These are phyloP conservation scores for Crotalus tigris DNA, from an alignment of 2,113 vertebrate genomes.

Conservation along the genomic window DNA sequence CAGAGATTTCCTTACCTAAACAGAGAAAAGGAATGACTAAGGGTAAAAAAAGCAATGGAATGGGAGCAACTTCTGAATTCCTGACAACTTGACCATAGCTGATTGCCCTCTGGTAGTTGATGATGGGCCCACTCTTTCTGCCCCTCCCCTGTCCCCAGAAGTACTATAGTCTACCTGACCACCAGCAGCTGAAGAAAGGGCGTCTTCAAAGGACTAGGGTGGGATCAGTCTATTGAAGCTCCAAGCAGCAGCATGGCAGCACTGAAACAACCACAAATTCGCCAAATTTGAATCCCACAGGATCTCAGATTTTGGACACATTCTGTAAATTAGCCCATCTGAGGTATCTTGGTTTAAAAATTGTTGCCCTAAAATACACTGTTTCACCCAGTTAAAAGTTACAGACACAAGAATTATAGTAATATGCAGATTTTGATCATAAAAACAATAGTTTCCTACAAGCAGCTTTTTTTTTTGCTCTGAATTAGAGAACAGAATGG, in stretches of 20 bases:
- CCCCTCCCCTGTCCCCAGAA: too few relatives aligned
- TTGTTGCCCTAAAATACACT: too few relatives aligned
- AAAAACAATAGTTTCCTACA: not conserved
- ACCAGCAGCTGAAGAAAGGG: too few relatives aligned
- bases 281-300: not conserved
- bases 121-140: not conserved
- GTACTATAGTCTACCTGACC: too few relatives aligned
- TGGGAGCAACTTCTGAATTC: not conserved
- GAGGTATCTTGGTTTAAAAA: too few relatives aligned
- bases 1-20: not conserved
- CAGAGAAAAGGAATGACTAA: not conserved
- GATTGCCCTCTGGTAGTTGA: not conserved
- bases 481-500: not conserved
- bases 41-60: not conserved
- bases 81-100: not conserved
- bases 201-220: not conserved
- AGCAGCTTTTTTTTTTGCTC: not conserved
- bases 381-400: too few relatives aligned
- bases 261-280: not conserved
- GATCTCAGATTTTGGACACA: not conserved
- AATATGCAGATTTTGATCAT: not conserved
- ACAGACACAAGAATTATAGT: too few relatives aligned
- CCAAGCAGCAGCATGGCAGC: not conserved
- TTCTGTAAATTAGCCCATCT: not conserved
- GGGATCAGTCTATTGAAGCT: not conserved